These are phyloP conservation scores for Heliconius charithonia DNA, from an alignment of 2,888 invertebrate species.

Conservation along the genomic window DNA sequence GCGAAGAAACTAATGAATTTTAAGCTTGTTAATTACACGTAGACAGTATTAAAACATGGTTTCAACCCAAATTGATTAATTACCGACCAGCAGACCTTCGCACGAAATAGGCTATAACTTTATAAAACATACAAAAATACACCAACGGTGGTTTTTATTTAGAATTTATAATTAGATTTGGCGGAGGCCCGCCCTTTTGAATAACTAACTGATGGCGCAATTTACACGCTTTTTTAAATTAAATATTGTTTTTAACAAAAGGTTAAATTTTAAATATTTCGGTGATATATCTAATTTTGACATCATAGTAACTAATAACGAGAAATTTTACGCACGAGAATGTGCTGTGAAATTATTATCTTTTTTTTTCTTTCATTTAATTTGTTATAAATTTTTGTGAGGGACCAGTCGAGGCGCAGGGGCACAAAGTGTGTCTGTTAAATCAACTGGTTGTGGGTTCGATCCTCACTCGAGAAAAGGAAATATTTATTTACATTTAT, in stretches of 20 bases:
- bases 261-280: not conserved
- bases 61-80: slow-evolving; percentile 45
- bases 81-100: slow-evolving; percentile 52
- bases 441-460: too few relatives aligned
- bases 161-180: slow-evolving; percentile 81
- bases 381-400: not conserved
- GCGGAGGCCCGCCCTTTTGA: slow-evolving; percentile 71
- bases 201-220: slow-evolving; percentile 57
- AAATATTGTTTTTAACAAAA: not conserved
- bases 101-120: slow-evolving; percentile 57
- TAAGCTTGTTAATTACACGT: slow-evolving; percentile 41
- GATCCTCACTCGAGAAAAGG: too few relatives aligned
- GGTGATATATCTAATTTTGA: not conserved
- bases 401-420: too few relatives aligned
- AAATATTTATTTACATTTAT: too few relatives aligned
- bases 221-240: slow-evolving; percentile 42
- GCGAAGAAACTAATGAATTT: slow-evolving; percentile 15
- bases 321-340: not conserved
- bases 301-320: not conserved
- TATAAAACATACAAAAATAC: slow-evolving; percentile 71
- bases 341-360: not conserved
- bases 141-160: slow-evolving; percentile 65
- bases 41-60: slow-evolving; percentile 43
- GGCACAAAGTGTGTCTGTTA: too few relatives aligned
- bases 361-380: not conserved